Conservation (phyloP, 1,140 invertebrate species). For the Batillaria attramentaria region DNA sequence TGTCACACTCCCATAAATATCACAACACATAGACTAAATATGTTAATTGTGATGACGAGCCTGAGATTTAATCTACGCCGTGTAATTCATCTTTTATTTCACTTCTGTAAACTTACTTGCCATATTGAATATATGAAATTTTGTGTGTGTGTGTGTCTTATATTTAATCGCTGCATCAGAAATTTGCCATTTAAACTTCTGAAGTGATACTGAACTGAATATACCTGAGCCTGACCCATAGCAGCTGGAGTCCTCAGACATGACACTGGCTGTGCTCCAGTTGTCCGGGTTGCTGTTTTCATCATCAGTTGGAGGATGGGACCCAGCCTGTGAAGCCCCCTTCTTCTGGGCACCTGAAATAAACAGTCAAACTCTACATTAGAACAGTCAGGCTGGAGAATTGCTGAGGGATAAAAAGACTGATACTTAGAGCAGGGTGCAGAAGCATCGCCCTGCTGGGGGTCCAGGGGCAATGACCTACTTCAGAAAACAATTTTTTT, state of each 20-base stretch:
- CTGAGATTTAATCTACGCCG: not conserved
- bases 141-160: not conserved
- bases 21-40: too few relatives aligned
- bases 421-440: too few relatives aligned
- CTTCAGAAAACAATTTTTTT: too few relatives aligned
- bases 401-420: not conserved
- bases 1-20: too few relatives aligned
- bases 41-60: too few relatives aligned
- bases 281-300: constrained; percentile 64
- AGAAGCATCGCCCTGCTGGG: too few relatives aligned
- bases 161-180: not conserved
- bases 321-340: constrained; percentile 22
- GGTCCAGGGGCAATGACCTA: too few relatives aligned
- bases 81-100: not conserved
- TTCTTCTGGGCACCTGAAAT: constrained; percentile 49
- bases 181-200: not conserved
- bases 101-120: not conserved
- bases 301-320: constrained; percentile 60
- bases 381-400: too few relatives aligned
- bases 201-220: not conserved
- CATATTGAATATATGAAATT: not conserved
- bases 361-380: not conserved
- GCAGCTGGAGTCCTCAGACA: constrained; percentile 53
- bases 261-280: constrained; percentile 60
- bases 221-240: constrained; percentile 54